Percentiles rank a stretch among this genome's conserved stretches.
phyloP scores from a whole-genome alignment of 37 sponge, comb jelly and placozoan genomes.

The Spongilla lacustris region DNA sequence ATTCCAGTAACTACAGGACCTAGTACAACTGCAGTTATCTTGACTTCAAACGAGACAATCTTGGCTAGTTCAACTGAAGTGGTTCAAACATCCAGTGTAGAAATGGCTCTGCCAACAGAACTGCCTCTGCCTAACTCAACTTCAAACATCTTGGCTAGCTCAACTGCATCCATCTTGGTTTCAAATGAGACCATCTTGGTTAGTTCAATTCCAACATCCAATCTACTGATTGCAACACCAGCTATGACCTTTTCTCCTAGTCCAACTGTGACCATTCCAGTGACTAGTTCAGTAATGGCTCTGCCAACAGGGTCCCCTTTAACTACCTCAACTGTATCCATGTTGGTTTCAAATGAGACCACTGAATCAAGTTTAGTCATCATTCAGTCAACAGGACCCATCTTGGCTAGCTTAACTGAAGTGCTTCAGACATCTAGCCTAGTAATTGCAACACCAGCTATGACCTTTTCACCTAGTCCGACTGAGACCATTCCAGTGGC shows the following conservation, averaged over 20 bases:
- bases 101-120: neutral
- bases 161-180: neutral
- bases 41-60: neutral
- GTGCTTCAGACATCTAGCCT: too few species aligned
- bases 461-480: neutral
- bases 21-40: neutral
- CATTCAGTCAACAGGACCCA: neutral
- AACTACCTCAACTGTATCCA: neutral
- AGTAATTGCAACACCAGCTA: neutral
- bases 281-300: neutral
- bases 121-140: neutral
- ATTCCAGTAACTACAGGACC: neutral
- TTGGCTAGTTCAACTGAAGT: neutral
- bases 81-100: neutral
- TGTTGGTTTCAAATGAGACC: too few species aligned
- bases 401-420: neutral
- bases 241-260: neutral
- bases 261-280: neutral
- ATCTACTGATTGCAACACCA: neutral
- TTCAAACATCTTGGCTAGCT: neutral
- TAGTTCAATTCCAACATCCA: too few species aligned
- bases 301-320: neutral
- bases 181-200: neutral
- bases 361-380: too few species aligned
- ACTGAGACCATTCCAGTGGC: neutral